Base-by-base conservation (phyloP, 35 echinoderm and acorn worm species). In the Apostichopus californicus region DNA sequence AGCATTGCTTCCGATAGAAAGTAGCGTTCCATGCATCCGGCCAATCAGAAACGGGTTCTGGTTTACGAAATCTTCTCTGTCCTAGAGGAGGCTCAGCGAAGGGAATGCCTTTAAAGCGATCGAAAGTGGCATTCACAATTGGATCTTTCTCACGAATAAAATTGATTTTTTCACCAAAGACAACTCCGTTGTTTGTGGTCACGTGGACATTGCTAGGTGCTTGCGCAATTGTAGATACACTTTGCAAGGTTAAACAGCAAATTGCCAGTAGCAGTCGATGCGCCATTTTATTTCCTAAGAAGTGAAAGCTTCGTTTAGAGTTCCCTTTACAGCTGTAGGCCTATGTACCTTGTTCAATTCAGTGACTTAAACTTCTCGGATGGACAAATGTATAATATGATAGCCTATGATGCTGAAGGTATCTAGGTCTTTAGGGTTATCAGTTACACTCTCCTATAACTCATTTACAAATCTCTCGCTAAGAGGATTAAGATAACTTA, bases 1-100 rank as follows among this genome's bases (percentile, higher is more conserved):
- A n/a, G n/a, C n/a, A n/a, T n/a, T n/a, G n/a, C n/a, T 86, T 59
- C 55, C 90, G 54, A 73, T 89, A 94, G 55, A 78, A 91, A 17
- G 92, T 96, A 8, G 95, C 95, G 81, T 96, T 94, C 78, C 78
- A 94, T 11, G 54, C 20, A 7, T 68, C 92, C 17, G 78, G 60
- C 95, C 95, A 96, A 34, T 73, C 25, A 11, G 61, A 22, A 68
- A 92, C 87, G 53, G 80, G 80, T 24, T 55, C 5, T 23, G 95
- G 95, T 15, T 89, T 22, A 9, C 73, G 81, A 75, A 96, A 94
- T 20, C 95, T 88, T 78, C 77, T 54, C 65, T 90, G 14, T 12
- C 93, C 93, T 70, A 68, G 54, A 6, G 95, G 95, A 53, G 95
- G 95, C 71, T 91, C 73, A 17, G 95, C 95, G 66, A 91, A 96